These are phyloP conservation scores for Cottoperca gobio DNA, from an alignment of 2,797 vertebrate species.

Conservation along the genomic window DNA sequence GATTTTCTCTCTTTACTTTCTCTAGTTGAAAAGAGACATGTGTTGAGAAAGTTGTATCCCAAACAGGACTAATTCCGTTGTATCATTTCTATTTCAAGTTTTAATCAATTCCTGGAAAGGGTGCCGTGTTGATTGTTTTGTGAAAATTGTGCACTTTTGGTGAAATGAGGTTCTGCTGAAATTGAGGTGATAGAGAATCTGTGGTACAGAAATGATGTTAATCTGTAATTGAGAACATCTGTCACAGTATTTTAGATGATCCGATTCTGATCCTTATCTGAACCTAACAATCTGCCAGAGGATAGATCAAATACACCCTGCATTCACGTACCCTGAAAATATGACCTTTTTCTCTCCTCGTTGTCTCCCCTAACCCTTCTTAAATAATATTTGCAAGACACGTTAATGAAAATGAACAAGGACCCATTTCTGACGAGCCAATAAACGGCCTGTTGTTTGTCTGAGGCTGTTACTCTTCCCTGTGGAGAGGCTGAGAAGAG, in stretches of 20 bases:
- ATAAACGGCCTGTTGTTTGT: not conserved
- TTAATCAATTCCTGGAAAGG: conserved; percentile 27
- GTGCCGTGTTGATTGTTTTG: not conserved
- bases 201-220: conserved; percentile 60
- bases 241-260: conserved; percentile 57
- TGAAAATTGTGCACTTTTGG: conserved; percentile 11
- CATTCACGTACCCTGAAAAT: not conserved
- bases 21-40: not conserved
- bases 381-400: not conserved
- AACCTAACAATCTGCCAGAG: conserved; percentile 22
- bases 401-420: not conserved
- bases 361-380: not conserved
- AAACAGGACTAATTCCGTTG: not conserved
- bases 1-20: not conserved
- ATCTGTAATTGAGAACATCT: conserved; percentile 67
- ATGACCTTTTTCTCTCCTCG: not conserved
- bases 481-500: not conserved
- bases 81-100: conserved; percentile 1
- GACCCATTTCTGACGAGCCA: not conserved
- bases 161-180: conserved; percentile 35
- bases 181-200: conserved; percentile 53
- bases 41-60: conserved; percentile 3
- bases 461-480: not conserved
- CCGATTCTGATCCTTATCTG: conserved; percentile 49
- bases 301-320: conserved; percentile 8